A percentile compares a stretch with the other conserved stretches of the same genome.
Conservation (phyloP, 2,797 vertebrate species). For the Gymnoscopelus microlampas region DNA sequence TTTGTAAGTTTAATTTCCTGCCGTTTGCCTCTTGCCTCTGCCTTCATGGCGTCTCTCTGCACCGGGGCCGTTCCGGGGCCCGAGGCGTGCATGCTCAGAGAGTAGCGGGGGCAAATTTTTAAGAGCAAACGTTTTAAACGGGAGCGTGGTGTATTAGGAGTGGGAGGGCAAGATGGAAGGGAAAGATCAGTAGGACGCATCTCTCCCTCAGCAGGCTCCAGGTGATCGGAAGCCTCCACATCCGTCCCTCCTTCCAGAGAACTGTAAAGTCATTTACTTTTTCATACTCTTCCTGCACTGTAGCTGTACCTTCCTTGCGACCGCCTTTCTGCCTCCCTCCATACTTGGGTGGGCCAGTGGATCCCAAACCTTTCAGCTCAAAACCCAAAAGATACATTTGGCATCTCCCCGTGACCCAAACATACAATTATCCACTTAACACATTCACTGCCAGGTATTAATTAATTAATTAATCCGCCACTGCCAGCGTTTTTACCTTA, state of each 20-base stretch:
- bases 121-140: slow-evolving; percentile 53
- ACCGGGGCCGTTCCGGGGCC: slow-evolving; percentile 31
- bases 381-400: too few species aligned
- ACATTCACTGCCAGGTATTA: too few species aligned
- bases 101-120: slow-evolving; percentile 61
- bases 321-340: slow-evolving; percentile 9
- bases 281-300: not conserved
- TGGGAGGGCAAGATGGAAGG: slow-evolving; percentile 51
- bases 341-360: too few species aligned
- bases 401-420: too few species aligned
- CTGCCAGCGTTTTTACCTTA: too few species aligned
- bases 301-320: not conserved
- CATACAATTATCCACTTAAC: too few species aligned
- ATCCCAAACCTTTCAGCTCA: too few species aligned
- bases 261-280: not conserved
- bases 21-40: slow-evolving; percentile 23
- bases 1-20: slow-evolving; percentile 13
- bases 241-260: slow-evolving; percentile 23
- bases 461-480: too few species aligned
- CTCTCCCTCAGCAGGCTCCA: slow-evolving; percentile 50
- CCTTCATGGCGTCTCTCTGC: slow-evolving; percentile 35
- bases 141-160: slow-evolving; percentile 50
- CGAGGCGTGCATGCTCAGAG: slow-evolving; percentile 39
- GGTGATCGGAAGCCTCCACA: slow-evolving; percentile 58
- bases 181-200: slow-evolving; percentile 48